phyloP scores from a whole-genome alignment of 1,140 invertebrate species.

The Brachionus rubens region DNA sequence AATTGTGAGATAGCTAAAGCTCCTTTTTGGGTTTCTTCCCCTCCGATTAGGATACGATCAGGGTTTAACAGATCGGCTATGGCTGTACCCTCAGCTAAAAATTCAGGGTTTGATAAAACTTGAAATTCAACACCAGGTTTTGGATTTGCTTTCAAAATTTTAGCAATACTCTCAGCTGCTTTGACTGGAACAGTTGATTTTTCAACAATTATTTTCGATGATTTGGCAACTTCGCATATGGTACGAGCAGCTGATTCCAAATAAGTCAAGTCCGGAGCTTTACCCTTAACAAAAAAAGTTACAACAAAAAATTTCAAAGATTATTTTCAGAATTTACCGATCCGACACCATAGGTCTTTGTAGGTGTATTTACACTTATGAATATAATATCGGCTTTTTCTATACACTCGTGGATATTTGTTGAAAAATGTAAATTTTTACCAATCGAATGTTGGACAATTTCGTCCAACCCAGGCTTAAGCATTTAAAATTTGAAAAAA shows the following conservation, averaged over 20 bases:
- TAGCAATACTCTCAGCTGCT: conserved; percentile 92
- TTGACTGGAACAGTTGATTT: conserved; percentile 97
- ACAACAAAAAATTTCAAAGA: conserved; percentile 56
- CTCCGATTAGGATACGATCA: conserved; percentile 92
- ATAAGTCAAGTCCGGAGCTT: conserved; percentile 93
- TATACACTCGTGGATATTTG: conserved; percentile 81
- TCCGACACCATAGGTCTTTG: conserved; percentile 91
- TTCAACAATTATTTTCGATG: conserved; percentile 95
- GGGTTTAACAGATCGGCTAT: conserved; percentile 86
- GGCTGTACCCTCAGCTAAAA: conserved; percentile 95
- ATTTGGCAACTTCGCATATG: conserved; percentile 83
- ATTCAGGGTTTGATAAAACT: conserved; percentile 97
- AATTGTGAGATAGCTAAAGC: conserved; percentile 71
- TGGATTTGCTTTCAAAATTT: conserved; percentile 79
- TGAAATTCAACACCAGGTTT: conserved; percentile 69
- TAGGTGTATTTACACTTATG: conserved; percentile 99
- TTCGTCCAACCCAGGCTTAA: conserved; percentile 83
- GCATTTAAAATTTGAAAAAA: conserved; percentile 50
- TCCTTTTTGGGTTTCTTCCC: conserved; percentile 80
- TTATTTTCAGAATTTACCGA: conserved; percentile 55
- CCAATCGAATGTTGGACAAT: conserved; percentile 83
- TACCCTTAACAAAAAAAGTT: conserved; percentile 63
- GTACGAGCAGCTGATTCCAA: conserved; percentile 90
- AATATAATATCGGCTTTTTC: conserved; percentile 93
- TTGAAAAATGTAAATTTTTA: conserved; percentile 89